Evolutionary conservation across 2,797 vertebrate genomes (phyloP), one percentile per base, ranked within the genome.

Genomic region (Sorex maritimensis): DNA sequence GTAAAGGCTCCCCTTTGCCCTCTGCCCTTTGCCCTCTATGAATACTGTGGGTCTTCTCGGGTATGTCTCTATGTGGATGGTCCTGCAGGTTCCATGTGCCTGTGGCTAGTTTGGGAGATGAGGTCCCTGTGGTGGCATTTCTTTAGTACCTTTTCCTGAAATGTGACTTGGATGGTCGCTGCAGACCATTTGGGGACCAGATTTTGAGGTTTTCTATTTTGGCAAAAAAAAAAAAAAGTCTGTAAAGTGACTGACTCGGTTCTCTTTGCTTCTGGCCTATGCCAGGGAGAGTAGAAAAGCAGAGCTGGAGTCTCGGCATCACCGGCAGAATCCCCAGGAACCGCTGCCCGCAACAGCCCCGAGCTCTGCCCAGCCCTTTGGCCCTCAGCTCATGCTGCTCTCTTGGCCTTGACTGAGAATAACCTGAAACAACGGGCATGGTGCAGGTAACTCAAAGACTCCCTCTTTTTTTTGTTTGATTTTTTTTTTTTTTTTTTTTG

Each of bases 261-360:
- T 73, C 13, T 65, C 5, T 68, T 80, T 80, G 9, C 24, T 55
- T 72, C 46, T 90, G 58, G 55, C 65, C 65, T 68, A 63, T 19
- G 12, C 38, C 14, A 14, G 79, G 44, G 58, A 55, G 46, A 9
- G 17, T 49, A 69, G 49, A 0, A 1, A 69, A 26, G 71, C 67
- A 67, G 55, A 89, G 86, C 92, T 74, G 65, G 91, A 9, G 11
- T 67, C 69, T 87, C 80, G 17, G 52, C 52, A 55, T 2, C 52
- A 55, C 12, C 52, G 5, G 10, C 17, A 55, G 52, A 55, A 55
- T 55, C 13, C 52, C 52, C 52, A 55, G 52, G 52, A 55, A 55
- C 52, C 52, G 7, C 41, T 44, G 41, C 41, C 41, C 13, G 2
- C 12, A 6, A 52, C 26, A 38, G 52, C 58, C 8, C 84, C 38